Percentiles rank a stretch among this genome's conserved stretches.
Conservation (phyloP, 2,113 vertebrate genomes). For the Dasypus novemcinctus region DNA sequence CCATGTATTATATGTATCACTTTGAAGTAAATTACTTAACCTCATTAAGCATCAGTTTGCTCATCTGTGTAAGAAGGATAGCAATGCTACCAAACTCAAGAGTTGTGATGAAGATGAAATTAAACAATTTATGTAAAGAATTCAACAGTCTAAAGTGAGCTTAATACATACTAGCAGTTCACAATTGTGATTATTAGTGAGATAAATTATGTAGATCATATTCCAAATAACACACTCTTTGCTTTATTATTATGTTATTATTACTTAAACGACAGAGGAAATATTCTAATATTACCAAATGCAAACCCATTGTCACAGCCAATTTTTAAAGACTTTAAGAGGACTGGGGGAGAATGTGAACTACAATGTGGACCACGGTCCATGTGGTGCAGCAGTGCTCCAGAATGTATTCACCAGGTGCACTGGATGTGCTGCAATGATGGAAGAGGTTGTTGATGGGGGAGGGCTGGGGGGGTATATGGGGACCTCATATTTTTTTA, state of each 20-base stretch:
- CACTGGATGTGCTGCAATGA: too few species aligned
- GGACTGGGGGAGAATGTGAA: too few species aligned
- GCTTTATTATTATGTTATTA: background rate
- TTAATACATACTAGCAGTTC: background rate
- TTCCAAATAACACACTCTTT: background rate
- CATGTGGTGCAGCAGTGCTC: too few species aligned
- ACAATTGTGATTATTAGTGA: background rate
- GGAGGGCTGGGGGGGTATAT: too few species aligned
- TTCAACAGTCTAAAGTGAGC: background rate
- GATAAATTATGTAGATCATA: background rate
- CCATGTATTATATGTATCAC: background rate
- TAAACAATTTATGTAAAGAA: background rate
- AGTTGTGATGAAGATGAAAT: background rate
- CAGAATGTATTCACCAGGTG: too few species aligned
- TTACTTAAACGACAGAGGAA: background rate
- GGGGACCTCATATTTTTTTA: too few species aligned
- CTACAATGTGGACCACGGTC: too few species aligned
- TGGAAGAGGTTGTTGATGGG: too few species aligned
- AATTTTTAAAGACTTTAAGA: slow-evolving; percentile 22
- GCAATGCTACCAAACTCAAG: background rate
- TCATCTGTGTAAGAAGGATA: background rate
- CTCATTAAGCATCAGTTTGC: background rate
- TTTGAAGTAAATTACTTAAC: background rate
- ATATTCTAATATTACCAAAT: background rate
- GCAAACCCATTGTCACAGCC: background rate